Evolutionary conservation across 2,797 vertebrate genomes (phyloP), one percentile per base, ranked within the genome.

Genomic region (Notamacropus eugenii): DNA sequence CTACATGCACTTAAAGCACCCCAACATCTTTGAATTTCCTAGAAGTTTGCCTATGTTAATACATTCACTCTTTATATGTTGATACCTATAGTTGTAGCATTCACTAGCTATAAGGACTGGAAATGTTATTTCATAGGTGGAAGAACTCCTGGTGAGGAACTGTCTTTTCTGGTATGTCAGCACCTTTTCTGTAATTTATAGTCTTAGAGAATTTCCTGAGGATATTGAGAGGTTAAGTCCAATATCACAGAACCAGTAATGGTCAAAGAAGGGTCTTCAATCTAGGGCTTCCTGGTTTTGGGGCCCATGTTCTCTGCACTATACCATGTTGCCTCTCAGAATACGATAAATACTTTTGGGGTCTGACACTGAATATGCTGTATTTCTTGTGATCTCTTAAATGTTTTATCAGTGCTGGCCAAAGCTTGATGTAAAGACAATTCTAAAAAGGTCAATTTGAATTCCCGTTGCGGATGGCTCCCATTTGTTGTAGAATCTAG

Each of bases 281-380:
- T 46, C 22, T 11, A 82, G 67, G n/a, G 67, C 19, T 82, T 40
- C 67, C 67, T 82, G n/a, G 16, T 46, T 82, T 82, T 3, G 9
- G 34, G 22, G 19, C 19, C 74, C 22, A 9, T 46, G 19, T 3
- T 82, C 6, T 82, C 40, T n/a, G 1, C 22, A 46, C n/a, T 82
- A 10, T 82, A 27, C 9, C 22, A 27, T 46, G 8, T 14, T 46
- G 74, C 74, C 40, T 82, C 40, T 82, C 74, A 46, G 74, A 82
- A 82, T 46, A 95, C 97, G 97, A 96, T 93, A 95, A 93, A 59
- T 96, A 55, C 93, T 91, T 95, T 90, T 94, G 95, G 94, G 94
- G 95, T 96, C 57, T 96, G 92, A 57, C 54, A 67, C 55, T 90
- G 95, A 94, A 92, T 3, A 3, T 82, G 54, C 54, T 97, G 90